A percentile compares a stretch with the other conserved stretches of the same genome.
Conservation (phyloP, 2,797 vertebrate genomes). For the Melanotaenia parkinsoni region DNA sequence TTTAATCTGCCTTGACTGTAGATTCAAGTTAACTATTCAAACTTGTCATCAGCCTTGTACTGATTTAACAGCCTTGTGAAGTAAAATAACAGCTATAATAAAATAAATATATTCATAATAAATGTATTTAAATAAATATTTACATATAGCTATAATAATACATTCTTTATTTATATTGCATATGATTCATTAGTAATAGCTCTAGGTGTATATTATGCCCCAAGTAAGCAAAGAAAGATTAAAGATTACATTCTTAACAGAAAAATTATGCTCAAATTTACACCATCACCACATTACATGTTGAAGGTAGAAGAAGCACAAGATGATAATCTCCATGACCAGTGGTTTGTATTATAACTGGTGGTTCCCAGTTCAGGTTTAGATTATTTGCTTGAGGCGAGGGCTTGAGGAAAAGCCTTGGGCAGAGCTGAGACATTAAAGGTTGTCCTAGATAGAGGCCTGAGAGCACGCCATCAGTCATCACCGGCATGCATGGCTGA, state of each 20-base stretch:
- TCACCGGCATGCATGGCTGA: conserved; percentile 22
- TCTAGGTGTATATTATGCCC: background rate
- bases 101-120: no score
- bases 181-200: background rate
- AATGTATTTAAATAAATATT: no score
- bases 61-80: background rate
- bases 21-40: background rate
- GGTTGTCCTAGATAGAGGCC: conserved; percentile 35
- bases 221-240: conserved; percentile 1
- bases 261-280: background rate
- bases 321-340: conserved; percentile 51
- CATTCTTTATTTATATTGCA: background rate
- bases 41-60: background rate
- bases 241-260: background rate
- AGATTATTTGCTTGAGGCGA: conserved; percentile 69
- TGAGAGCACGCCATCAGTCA: conserved; percentile 46
- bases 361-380: conserved; percentile 32
- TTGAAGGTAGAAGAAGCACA: conserved; percentile 17
- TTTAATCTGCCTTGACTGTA: background rate
- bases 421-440: conserved; percentile 68
- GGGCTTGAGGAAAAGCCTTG: conserved; percentile 62
- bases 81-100: background rate
- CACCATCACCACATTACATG: conserved; percentile 4
- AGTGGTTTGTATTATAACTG: conserved; percentile 48
- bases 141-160: background rate